A percentile compares a stretch with the other conserved stretches of the same genome.
These are phyloP conservation scores for Drosophila quadrilineata DNA, from an alignment of 1,140 invertebrate genomes.

Conservation along the genomic window DNA sequence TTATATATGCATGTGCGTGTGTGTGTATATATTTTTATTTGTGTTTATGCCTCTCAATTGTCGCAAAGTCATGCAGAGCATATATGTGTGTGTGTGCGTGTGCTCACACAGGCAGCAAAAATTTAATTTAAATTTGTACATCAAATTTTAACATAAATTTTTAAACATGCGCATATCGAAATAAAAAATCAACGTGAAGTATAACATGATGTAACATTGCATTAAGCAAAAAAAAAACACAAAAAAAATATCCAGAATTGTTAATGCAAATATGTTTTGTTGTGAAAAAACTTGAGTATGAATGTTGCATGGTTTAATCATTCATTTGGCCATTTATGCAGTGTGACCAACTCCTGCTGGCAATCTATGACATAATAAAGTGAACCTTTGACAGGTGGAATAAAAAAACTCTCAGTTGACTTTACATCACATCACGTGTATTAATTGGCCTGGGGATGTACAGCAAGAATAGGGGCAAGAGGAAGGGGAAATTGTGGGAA, in stretches of 20 bases:
- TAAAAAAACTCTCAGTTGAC: constrained; percentile 38
- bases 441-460: constrained; percentile 43
- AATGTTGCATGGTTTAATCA: constrained; percentile 43
- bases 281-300: constrained; percentile 13
- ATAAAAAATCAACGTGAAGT: constrained; percentile 1
- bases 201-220: constrained; percentile 16
- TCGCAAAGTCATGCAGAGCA: constrained; percentile 34
- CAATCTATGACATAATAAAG: constrained; percentile 58
- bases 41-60: constrained; percentile 35
- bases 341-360: constrained; percentile 26
- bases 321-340: constrained; percentile 63
- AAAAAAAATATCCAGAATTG: too few species aligned
- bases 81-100: constrained; percentile 4
- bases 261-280: too few species aligned
- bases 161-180: constrained; percentile 40
- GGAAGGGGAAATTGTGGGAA: too few species aligned
- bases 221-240: constrained; percentile 11
- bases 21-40: constrained; percentile 4
- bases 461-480: too few species aligned
- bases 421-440: constrained; percentile 44
- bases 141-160: constrained; percentile 68
- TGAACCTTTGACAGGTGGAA: constrained; percentile 49
- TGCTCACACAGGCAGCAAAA: constrained; percentile 45
- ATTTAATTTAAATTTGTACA: constrained; percentile 78
- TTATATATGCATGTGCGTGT: background rate